These are phyloP conservation scores for Drosophila ohnishii DNA, from an alignment of 1,140 invertebrate genomes.

Conservation along the genomic window DNA sequence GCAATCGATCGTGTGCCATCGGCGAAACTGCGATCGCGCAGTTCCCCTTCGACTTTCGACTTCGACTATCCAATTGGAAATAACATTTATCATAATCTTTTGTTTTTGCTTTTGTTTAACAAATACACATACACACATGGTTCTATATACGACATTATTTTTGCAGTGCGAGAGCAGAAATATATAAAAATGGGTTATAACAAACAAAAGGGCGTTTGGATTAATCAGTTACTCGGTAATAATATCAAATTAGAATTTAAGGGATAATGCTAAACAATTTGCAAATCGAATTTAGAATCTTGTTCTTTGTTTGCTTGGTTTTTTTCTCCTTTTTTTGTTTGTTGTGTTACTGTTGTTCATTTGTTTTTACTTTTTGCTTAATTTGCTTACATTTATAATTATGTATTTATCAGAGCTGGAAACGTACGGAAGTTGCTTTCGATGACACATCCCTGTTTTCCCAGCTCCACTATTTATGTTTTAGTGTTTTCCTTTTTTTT, in stretches of 20 bases:
- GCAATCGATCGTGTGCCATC: constrained; percentile 45
- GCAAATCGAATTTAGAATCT: constrained; percentile 37
- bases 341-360: constrained; percentile 33
- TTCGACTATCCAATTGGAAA: constrained; percentile 36
- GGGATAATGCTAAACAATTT: constrained; percentile 56
- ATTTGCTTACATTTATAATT: constrained; percentile 57
- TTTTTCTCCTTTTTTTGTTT: constrained; percentile 14
- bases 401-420: constrained; percentile 31
- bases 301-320: constrained; percentile 37
- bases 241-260: constrained; percentile 66
- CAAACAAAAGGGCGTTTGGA: constrained; percentile 47
- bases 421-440: not conserved
- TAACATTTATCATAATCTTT: constrained; percentile 22
- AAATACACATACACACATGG: constrained; percentile 35
- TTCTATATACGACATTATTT: constrained; percentile 12
- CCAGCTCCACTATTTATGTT: constrained; percentile 25
- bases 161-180: constrained; percentile 25
- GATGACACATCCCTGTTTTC: not conserved
- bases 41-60: not conserved
- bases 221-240: constrained; percentile 50
- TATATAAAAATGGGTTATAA: constrained; percentile 44
- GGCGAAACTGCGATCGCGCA: constrained; percentile 29
- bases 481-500: constrained; percentile 10
- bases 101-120: constrained; percentile 19
- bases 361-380: constrained; percentile 21